Percentiles rank a stretch among this genome's conserved stretches.
phyloP scores from a whole-genome alignment of 30 jellyfish, hydroid and myxozoan genomes.

The Cassiopea xamachana region DNA sequence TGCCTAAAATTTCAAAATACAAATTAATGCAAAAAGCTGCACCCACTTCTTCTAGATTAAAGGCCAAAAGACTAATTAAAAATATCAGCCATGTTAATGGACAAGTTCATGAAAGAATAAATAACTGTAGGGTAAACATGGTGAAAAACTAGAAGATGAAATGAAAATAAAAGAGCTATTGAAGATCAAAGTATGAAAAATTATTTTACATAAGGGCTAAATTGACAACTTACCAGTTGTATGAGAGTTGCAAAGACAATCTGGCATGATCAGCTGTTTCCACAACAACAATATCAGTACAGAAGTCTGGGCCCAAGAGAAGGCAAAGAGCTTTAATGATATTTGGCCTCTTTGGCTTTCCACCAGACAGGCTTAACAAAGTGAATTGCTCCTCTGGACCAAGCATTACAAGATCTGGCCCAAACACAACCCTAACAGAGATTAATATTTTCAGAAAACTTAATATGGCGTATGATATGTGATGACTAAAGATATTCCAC shows the following conservation, averaged over 20 bases:
- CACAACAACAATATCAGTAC: constrained; percentile 96
- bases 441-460: neutral
- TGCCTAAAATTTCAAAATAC: constrained; percentile 63
- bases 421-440: constrained; percentile 85
- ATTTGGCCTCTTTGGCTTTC: constrained; percentile 96
- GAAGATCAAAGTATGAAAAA: neutral
- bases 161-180: too few species aligned
- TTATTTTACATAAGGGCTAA: neutral
- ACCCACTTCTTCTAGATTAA: too few species aligned
- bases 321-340: constrained; percentile 95
- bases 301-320: constrained; percentile 96
- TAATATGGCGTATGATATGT: too few species aligned
- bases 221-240: constrained; percentile 83
- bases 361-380: constrained; percentile 95
- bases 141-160: too few species aligned
- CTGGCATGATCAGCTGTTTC: constrained; percentile 99
- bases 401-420: constrained; percentile 99
- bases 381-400: constrained; percentile 99
- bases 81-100: too few species aligned
- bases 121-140: too few species aligned
- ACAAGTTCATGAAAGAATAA: too few species aligned
- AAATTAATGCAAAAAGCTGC: neutral
- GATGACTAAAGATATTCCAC: too few species aligned
- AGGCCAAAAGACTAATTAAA: too few species aligned
- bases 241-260: constrained; percentile 91